Evolutionary conservation across 2,888 invertebrate species (phyloP), one percentile per base, ranked within the genome.

Genomic region (Papilio gigon): DNA sequence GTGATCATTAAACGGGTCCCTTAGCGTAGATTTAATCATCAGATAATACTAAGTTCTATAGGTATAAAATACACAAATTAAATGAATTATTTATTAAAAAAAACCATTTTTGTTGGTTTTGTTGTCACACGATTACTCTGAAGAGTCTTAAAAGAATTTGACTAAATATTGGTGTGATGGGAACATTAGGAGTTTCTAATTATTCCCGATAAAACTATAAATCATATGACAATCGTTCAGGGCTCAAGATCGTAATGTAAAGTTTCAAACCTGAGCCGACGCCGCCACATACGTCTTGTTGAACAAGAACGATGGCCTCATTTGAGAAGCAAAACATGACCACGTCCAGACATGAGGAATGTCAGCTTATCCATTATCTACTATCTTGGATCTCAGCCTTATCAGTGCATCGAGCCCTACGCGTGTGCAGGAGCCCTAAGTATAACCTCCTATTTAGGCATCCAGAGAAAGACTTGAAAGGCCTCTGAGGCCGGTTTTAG

Each of bases 291-390:
- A n/a, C 27, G 8, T 35, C 20, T 37, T n/a, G 33, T 42, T 74
- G 59, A 71, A 67, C 67, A 69, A 68, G 76, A 76, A 73, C 73
- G 74, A 76, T 40, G 33, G 56, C 14, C 63, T 42, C 56, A 67
- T 67, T 67, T 40, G 9, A 25, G 22, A 67, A 33, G n/a, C 67
- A 22, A 27, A 53, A 67, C 67, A 67, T 62, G 27, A 42, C 22
- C 42, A 22, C 22, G 17, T 40, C 42, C 20, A 58, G 58, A 47
- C 37, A 58, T 50, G 58, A 60, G n/a, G 50, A 58, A 47, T 40
- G 64, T 59, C 50, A 33, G 17, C 33, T 37, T 56, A 47, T 47
- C 47, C 22, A 47, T 60, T 30, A 69, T 69, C 59, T 42, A 20
- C 20, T 64, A 68, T 68, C 65, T 60, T 25, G 33, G 53, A 59